Evolutionary conservation across 2,797 vertebrate species (phyloP).

Genomic region (Takifugu rubripes): DNA sequence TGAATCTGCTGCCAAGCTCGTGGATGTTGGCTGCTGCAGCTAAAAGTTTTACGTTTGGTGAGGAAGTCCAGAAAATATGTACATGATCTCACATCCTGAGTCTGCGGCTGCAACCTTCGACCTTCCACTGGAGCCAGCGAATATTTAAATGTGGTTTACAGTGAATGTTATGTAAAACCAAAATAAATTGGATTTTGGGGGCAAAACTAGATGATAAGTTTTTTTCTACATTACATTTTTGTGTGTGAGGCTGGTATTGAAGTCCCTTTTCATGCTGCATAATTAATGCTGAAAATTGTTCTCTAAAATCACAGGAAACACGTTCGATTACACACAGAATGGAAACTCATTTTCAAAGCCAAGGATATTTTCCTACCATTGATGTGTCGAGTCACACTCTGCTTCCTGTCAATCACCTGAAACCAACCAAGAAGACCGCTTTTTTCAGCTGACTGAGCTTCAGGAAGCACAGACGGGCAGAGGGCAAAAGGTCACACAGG

Average conservation of each 20-base stretch:
- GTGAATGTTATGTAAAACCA: no score
- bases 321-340: conserved; percentile 3
- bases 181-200: no score
- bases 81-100: no score
- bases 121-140: no score
- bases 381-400: conserved; percentile 1
- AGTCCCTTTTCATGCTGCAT: not conserved
- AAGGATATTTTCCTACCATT: not conserved
- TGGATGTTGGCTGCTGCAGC: not conserved
- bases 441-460: conserved; percentile 11
- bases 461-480: not conserved
- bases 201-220: no score
- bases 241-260: no score
- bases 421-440: conserved; percentile 10
- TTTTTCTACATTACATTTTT: no score
- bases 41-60: no score
- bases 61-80: not conserved
- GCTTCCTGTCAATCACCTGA: conserved; percentile 20
- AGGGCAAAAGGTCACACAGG: no score
- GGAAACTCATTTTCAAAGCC: not conserved
- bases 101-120: no score
- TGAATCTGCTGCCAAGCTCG: conserved; percentile 11
- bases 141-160: no score
- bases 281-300: not conserved
- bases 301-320: not conserved